Percentiles rank a stretch among this genome's conserved stretches.
phyloP scores from a whole-genome alignment of 64 coral and sea anemone genomes.

The Montipora cactus region DNA sequence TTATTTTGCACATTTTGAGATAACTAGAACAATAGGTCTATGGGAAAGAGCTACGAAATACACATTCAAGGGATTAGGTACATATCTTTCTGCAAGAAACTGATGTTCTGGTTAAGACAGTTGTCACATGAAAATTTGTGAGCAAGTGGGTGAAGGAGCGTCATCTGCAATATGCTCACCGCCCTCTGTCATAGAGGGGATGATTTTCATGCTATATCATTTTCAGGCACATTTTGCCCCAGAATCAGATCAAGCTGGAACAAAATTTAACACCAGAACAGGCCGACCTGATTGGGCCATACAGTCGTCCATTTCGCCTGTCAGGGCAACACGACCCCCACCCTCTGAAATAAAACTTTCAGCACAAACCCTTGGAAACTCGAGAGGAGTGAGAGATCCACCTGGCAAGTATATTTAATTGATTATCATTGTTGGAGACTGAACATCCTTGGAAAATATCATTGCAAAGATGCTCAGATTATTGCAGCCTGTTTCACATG shows the following conservation, averaged over 20 bases:
- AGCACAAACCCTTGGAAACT: constrained; percentile 53
- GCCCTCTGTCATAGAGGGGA: too few relatives aligned
- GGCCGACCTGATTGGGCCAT: constrained; percentile 92
- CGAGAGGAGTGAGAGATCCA: constrained; percentile 56
- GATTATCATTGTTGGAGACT: background rate
- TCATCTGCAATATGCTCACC: too few relatives aligned
- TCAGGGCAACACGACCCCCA: constrained; percentile 73
- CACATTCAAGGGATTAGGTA: too few relatives aligned
- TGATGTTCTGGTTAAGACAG: too few relatives aligned
- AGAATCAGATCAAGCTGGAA: constrained; percentile 71
- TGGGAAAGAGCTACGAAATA: too few relatives aligned
- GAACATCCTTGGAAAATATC: background rate
- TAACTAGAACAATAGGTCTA: too few relatives aligned
- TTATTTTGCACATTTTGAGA: too few relatives aligned
- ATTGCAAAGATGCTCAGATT: background rate
- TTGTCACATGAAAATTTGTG: too few relatives aligned
- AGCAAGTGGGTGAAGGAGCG: too few relatives aligned
- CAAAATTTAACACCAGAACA: constrained; percentile 73
- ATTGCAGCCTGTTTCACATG: too few relatives aligned
- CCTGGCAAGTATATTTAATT: constrained; percentile 55
- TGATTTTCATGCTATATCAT: background rate
- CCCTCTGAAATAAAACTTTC: constrained; percentile 76
- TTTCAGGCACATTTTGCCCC: constrained; percentile 75
- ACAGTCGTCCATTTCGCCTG: constrained; percentile 64
- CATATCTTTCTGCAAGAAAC: too few relatives aligned